Conservation (phyloP, 2,888 invertebrate species). For the Belgica antarctica region DNA sequence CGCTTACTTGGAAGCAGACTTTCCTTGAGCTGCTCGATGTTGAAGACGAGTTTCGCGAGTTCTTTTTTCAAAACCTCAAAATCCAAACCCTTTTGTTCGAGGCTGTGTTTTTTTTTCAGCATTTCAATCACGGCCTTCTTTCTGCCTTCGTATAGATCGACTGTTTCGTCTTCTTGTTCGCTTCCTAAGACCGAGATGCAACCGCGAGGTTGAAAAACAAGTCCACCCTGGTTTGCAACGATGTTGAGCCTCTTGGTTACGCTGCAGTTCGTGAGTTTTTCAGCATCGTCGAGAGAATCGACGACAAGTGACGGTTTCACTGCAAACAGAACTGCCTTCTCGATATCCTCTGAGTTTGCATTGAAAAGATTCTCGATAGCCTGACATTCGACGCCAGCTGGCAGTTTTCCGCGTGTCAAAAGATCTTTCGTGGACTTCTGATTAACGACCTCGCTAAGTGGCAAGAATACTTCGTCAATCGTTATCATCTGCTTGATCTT, state of each 20-base stretch:
- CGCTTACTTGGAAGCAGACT: too few species aligned
- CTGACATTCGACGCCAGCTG: background rate
- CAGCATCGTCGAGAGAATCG: background rate
- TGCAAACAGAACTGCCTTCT: background rate
- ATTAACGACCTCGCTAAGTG: background rate
- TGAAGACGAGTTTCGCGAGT: too few species aligned
- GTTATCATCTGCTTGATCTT: background rate
- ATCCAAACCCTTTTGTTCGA: too few species aligned
- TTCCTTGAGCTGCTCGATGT: too few species aligned
- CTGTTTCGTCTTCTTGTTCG: too few species aligned
- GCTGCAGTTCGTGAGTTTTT: background rate
- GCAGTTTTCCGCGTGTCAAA: background rate
- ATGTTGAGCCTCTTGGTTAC: background rate
- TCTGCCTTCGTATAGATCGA: too few species aligned
- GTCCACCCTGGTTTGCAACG: background rate
- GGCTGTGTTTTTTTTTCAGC: too few species aligned
- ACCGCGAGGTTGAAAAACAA: too few species aligned
- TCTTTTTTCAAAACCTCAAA: too few species aligned
- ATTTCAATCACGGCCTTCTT: too few species aligned
- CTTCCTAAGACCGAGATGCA: too few species aligned
- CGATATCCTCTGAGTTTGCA: background rate
- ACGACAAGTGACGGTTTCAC: background rate
- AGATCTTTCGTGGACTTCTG: background rate
- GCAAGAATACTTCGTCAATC: background rate
- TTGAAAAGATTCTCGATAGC: background rate